Conservation (phyloP, 2,113 vertebrate species). For the Cottus gobio region DNA sequence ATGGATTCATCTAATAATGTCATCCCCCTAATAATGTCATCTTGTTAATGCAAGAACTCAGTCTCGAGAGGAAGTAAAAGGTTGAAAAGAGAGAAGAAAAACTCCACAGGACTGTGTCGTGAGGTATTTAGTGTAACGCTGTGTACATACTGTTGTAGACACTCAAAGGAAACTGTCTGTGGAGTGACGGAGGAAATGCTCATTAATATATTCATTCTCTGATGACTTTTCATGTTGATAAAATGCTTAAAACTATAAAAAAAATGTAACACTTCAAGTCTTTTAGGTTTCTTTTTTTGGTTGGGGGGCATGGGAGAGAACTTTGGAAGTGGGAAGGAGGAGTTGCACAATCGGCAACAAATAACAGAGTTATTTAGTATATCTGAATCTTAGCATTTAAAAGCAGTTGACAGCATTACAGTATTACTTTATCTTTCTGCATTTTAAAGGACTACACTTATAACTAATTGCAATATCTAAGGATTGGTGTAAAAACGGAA, state of each 20-base stretch:
- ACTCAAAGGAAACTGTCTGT: slow-evolving; percentile 49
- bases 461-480: neutral
- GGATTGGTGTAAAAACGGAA: neutral
- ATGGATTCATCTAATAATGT: neutral
- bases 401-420: neutral
- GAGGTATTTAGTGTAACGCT: slow-evolving; percentile 55
- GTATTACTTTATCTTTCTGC: neutral
- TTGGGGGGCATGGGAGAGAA: neutral
- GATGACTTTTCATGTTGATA: slow-evolving; percentile 69
- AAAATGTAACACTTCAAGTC: slow-evolving; percentile 43
- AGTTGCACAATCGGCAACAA: too few relatives aligned
- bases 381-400: too few relatives aligned
- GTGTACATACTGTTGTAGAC: slow-evolving; percentile 65
- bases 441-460: neutral
- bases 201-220: slow-evolving; percentile 69
- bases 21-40: neutral
- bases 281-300: neutral
- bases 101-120: slow-evolving; percentile 25
- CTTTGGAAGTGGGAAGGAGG: too few relatives aligned
- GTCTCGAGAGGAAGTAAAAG: neutral
- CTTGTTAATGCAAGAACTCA: slow-evolving; percentile 10
- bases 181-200: slow-evolving; percentile 30
- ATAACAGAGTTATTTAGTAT: too few relatives aligned
- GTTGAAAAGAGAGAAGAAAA: neutral
- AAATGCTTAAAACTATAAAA: slow-evolving; percentile 64